Percentiles rank a stretch among this genome's conserved stretches.
Evolutionary conservation across 1,140 invertebrate genomes (phyloP).

Genomic region (Brachionus rubens): DNA sequence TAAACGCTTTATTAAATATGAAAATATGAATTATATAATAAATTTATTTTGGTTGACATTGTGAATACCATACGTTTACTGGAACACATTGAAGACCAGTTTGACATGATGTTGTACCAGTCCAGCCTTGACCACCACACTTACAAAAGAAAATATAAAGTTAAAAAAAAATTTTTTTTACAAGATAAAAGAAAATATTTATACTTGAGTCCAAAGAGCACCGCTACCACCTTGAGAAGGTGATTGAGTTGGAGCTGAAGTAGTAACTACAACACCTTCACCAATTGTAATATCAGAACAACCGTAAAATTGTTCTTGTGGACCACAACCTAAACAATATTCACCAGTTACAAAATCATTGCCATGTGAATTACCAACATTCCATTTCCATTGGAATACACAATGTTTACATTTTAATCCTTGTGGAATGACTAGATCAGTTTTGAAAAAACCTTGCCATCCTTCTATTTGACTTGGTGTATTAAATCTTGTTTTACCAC

Average conservation of each 20-base stretch:
- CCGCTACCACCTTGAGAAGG: not conserved
- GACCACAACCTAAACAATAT: slow-evolving; percentile 48
- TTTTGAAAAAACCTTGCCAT: not conserved
- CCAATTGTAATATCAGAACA: slow-evolving; percentile 43
- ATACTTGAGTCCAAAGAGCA: not conserved
- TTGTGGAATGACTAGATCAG: slow-evolving; percentile 48
- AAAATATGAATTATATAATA: not conserved
- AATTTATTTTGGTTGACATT: not conserved
- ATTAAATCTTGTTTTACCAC: slow-evolving; percentile 7
- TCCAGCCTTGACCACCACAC: slow-evolving; percentile 34
- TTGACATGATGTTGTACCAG: not conserved
- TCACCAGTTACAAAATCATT: slow-evolving; percentile 20
- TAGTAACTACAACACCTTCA: not conserved
- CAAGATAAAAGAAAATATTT: not conserved
- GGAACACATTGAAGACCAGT: not conserved
- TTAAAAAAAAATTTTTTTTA: not conserved
- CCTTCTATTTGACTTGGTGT: not conserved
- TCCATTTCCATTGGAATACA: slow-evolving; percentile 52
- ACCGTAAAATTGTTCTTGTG: slow-evolving; percentile 48
- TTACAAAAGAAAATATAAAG: not conserved
- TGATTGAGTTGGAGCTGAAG: not conserved
- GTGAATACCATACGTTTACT: slow-evolving; percentile 16
- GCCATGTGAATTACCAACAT: slow-evolving; percentile 48
- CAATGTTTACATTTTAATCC: slow-evolving; percentile 54
- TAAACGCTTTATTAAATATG: not conserved